Base-by-base conservation (phyloP, 2,797 vertebrate species). In the Neomorphus geoffroyi region DNA sequence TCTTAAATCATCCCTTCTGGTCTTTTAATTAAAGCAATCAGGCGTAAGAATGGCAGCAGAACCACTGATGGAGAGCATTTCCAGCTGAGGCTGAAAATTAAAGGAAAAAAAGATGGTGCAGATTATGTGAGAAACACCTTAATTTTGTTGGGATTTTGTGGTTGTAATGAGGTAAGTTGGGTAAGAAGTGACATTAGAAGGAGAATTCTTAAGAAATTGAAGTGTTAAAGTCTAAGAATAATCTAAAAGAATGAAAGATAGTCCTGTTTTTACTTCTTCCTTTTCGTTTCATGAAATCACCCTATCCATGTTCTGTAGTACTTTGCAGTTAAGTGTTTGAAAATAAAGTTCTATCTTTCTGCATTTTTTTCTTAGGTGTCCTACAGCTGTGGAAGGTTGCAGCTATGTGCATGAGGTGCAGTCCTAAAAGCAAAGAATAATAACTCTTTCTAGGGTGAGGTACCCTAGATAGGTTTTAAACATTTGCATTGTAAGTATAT, bases 21-120 rank as follows among this genome's bases (percentile, higher is more conserved):
- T 48, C 72, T 94, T 95, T 94, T 91, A 94, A 88, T 95, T 90
- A 94, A 92, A 86, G 81, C 62, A 92, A 69, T 88, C 80, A 65
- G 77, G 74, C 61, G 24, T 86, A 88, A 80, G 80, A 88, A 72
- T 86, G 77, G 70, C 70, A 83, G 80, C 39, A 89, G 69, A 92
- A 84, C 28, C 70, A 51, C 46, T 78, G 73, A 72, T 8, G 24
- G 72, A 65, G 46, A 64, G 18, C 26, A 70, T 75, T 93, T 91
- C 80, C 32, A 75, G 45, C 35, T 65, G 82, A 88, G 75, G 28
- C 26, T 88, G 82, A 86, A 93, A 92, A 92, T 56, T 67, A 78
- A 51, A 83, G 30, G 50, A 18, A 70, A 79, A 80, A 79, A 78
- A 73, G 32, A 69, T 75, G 54, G n/a, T 79, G 27, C 21, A 69